These are phyloP conservation scores for Agriopis leucophaearia DNA, from an alignment of 2,888 invertebrate genomes.

Conservation along the genomic window DNA sequence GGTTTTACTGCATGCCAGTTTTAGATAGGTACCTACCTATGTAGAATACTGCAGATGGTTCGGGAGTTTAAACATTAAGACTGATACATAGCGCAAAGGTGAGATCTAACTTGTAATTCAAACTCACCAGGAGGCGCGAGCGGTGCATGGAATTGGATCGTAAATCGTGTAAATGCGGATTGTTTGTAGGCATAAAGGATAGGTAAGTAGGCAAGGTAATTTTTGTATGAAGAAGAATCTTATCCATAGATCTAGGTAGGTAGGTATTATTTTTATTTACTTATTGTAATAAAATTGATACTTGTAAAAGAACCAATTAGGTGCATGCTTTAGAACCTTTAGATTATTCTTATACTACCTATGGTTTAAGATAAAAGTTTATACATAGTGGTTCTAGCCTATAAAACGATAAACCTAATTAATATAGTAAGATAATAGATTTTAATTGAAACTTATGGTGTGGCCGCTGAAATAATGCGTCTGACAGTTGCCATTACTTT, in stretches of 20 bases:
- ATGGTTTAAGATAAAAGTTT: too few species aligned
- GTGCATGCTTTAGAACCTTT: too few species aligned
- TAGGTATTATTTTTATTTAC: neutral
- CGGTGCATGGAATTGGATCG: neutral
- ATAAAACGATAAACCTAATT: too few species aligned
- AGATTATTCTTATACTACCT: too few species aligned
- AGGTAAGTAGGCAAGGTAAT: too few species aligned
- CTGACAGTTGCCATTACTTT: too few species aligned
- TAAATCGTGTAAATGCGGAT: neutral
- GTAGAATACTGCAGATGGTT: conserved; percentile 12
- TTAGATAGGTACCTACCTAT: neutral
- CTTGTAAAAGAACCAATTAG: too few species aligned
- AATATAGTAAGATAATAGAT: too few species aligned
- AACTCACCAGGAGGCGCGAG: neutral
- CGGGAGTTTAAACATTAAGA: neutral
- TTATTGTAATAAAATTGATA: neutral
- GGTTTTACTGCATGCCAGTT: conserved; percentile 29
- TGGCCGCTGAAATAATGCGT: too few species aligned
- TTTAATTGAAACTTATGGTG: too few species aligned
- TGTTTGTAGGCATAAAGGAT: neutral
- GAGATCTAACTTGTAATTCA: neutral
- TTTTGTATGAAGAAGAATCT: too few species aligned
- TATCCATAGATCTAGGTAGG: neutral
- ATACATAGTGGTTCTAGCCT: too few species aligned
- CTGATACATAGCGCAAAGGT: neutral